A percentile compares a stretch with the other conserved stretches of the same genome.
Conservation (phyloP, 2,797 vertebrate species). For the Alcedo atthis region DNA sequence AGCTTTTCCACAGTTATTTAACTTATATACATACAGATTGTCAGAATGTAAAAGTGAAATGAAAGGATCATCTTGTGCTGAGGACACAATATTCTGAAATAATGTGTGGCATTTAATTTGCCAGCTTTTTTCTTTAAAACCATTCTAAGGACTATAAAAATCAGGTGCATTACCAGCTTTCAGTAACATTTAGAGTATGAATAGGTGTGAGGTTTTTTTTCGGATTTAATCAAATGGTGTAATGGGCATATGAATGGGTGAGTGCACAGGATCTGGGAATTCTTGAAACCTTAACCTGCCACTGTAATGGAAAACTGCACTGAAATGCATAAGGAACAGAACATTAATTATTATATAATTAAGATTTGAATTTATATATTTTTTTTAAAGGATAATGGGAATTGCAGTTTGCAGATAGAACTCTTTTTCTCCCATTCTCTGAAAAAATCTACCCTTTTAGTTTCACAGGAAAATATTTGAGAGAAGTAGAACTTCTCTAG, state of each 20-base stretch:
- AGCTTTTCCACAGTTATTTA: neutral
- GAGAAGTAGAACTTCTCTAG: neutral
- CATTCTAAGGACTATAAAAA: slow-evolving; percentile 2
- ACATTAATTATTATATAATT: too few species aligned
- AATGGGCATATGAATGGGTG: neutral
- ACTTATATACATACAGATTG: neutral
- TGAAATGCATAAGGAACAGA: too few species aligned
- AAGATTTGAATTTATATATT: too few species aligned
- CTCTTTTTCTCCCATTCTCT: neutral
- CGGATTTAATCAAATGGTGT: neutral
- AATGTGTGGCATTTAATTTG: neutral
- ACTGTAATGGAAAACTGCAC: too few species aligned
- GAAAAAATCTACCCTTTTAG: neutral
- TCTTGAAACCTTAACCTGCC: neutral
- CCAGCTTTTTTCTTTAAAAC: neutral
- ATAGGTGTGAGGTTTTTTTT: neutral
- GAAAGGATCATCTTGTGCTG: neutral
- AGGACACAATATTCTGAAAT: neutral
- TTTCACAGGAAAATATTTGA: slow-evolving; percentile 9
- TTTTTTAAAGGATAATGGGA: neutral
- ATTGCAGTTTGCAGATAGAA: neutral
- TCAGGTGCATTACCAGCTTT: neutral
- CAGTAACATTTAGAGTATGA: neutral
- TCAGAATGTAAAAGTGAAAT: neutral
- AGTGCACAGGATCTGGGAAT: neutral